phyloP scores from a whole-genome alignment of 2,797 vertebrate genomes.

The Micromesistius poutassou region DNA sequence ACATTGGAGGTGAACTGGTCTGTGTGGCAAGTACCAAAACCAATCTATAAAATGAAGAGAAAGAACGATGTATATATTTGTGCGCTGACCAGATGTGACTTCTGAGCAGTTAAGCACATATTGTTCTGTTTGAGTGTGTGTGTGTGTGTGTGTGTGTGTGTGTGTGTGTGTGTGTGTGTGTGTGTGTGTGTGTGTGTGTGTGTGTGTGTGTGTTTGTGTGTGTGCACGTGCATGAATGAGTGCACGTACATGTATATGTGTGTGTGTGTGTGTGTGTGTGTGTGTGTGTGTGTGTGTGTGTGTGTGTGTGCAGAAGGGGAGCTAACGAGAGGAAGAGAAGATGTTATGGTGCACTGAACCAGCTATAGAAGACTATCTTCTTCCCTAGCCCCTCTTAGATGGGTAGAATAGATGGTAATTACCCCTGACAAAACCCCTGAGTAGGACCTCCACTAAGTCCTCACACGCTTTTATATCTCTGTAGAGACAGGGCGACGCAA shows the following conservation, averaged over 20 bases:
- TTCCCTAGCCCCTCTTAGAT: neutral
- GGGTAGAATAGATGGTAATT: neutral
- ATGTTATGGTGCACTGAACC: neutral
- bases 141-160: conserved; percentile 19
- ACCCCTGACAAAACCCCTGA: neutral
- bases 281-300: conserved; percentile 26
- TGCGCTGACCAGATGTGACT: neutral
- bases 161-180: neutral
- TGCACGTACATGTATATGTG: neutral
- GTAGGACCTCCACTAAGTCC: neutral
- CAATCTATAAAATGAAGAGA: neutral
- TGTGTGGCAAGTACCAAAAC: no score
- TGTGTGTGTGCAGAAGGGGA: conserved; percentile 24
- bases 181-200: conserved; percentile 26
- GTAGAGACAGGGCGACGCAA: neutral
- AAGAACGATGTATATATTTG: no score
- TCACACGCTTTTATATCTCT: neutral
- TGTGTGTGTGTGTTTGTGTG: conserved; percentile 19
- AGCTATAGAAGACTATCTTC: neutral
- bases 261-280: conserved; percentile 4
- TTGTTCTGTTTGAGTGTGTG: conserved; percentile 13
- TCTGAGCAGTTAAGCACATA: neutral
- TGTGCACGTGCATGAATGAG: no score
- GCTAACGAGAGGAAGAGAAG: neutral
- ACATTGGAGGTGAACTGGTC: neutral